Evolutionary conservation across 2,888 invertebrate species (phyloP).

Genomic region (Microctonus aethiopoides): DNA sequence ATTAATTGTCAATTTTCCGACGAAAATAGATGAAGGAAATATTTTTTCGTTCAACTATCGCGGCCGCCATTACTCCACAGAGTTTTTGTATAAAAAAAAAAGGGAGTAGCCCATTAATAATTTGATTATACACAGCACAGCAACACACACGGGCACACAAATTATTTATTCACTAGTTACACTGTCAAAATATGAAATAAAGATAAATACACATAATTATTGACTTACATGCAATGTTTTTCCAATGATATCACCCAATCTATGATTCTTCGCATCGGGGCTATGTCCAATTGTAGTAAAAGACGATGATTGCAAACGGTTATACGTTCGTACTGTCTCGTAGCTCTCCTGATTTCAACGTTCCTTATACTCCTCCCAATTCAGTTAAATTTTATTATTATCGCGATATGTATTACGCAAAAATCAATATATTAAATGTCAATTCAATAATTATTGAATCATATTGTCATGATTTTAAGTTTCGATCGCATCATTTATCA

Average conservation of each 20-base stretch:
- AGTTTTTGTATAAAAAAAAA: slow-evolving; percentile 38
- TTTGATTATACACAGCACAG: background rate
- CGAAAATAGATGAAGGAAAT: slow-evolving; percentile 33
- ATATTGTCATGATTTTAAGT: slow-evolving; percentile 72
- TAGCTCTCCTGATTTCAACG: no score
- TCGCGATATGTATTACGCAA: slow-evolving; percentile 23
- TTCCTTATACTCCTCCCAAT: slow-evolving; percentile 3
- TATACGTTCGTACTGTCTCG: slow-evolving; percentile 27
- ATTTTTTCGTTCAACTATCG: slow-evolving; percentile 40
- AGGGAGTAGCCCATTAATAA: slow-evolving; percentile 51
- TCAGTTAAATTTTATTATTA: background rate
- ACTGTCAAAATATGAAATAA: background rate
- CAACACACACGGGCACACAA: no score
- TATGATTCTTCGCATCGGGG: slow-evolving; percentile 54
- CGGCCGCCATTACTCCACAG: slow-evolving; percentile 52
- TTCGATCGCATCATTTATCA: slow-evolving; percentile 73
- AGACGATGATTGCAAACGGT: slow-evolving; percentile 43
- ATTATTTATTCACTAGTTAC: background rate
- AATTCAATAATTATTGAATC: slow-evolving; percentile 59
- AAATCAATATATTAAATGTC: slow-evolving; percentile 35
- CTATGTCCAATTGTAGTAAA: slow-evolving; percentile 46
- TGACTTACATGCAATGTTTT: slow-evolving; percentile 57
- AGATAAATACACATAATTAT: slow-evolving; percentile 25
- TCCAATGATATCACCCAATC: slow-evolving; percentile 50
- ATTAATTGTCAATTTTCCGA: slow-evolving; percentile 21